These are phyloP conservation scores for Callocephalon fimbriatum DNA, from an alignment of 2,113 vertebrate species.

Conservation along the genomic window DNA sequence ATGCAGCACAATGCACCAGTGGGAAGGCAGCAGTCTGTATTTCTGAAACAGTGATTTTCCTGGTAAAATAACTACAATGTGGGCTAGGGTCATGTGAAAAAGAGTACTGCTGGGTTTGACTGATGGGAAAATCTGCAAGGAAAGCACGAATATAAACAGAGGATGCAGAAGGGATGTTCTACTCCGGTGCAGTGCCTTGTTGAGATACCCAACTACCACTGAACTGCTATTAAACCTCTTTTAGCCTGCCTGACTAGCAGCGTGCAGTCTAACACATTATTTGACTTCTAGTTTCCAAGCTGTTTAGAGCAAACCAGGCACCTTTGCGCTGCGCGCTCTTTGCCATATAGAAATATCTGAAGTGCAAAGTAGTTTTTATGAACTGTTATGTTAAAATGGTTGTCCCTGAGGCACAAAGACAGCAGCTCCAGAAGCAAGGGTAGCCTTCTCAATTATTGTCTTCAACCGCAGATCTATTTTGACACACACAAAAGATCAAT, in stretches of 20 bases:
- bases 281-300: not conserved
- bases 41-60: not conserved
- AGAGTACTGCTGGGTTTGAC: not conserved
- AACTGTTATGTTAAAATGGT: not conserved
- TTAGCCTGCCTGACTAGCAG: not conserved
- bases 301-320: not conserved
- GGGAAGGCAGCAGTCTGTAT: not conserved
- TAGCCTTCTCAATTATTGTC: not conserved
- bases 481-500: not conserved
- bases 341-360: not conserved
- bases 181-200: not conserved
- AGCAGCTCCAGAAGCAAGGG: not conserved
- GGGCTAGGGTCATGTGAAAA: not conserved
- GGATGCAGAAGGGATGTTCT: not conserved
- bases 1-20: not conserved
- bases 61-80: not conserved
- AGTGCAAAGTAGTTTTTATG: not conserved
- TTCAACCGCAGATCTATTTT: not conserved
- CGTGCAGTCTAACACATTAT: accelerated
- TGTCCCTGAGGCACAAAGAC: not conserved
- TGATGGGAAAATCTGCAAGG: not conserved
- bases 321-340: not conserved
- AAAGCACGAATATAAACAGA: not conserved
- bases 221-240: not conserved
- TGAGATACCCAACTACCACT: not conserved